phyloP scores from a whole-genome alignment of 2,888 invertebrate genomes.

The Tipula lateralis region DNA sequence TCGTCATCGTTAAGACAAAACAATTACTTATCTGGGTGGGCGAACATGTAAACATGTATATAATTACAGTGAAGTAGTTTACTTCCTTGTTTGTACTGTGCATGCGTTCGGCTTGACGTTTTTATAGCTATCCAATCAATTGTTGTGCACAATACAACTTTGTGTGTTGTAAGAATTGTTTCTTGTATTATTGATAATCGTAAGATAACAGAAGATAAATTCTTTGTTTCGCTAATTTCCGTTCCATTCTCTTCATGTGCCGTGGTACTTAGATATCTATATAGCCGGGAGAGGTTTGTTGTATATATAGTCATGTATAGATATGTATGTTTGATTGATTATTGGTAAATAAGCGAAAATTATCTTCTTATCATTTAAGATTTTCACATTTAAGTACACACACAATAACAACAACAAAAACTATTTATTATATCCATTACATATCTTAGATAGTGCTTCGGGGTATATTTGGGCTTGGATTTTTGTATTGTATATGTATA shows the following conservation, averaged over 20 bases:
- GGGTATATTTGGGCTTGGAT: background rate
- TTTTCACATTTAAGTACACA: background rate
- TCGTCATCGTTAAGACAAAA: background rate
- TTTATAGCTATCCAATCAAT: background rate
- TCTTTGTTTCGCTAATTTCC: background rate
- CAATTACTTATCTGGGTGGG: background rate
- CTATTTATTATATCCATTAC: background rate
- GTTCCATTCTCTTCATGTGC: background rate
- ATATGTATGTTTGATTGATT: background rate
- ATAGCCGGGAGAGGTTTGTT: background rate
- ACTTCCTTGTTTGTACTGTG: background rate
- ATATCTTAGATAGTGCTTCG: background rate
- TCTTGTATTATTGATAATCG: background rate
- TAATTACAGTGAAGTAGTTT: background rate
- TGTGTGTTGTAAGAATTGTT: background rate
- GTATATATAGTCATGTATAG: no score
- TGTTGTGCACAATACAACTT: background rate
- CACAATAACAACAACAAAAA: background rate
- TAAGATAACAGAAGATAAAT: background rate
- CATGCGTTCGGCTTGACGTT: background rate
- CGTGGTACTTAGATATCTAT: background rate
- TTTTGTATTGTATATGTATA: background rate
- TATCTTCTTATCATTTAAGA: background rate
- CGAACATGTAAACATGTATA: background rate
- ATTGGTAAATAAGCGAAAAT: conserved; percentile 5